These are phyloP conservation scores for Lutjanus argentimaculatus DNA, from an alignment of 2,797 vertebrate genomes.

Conservation along the genomic window DNA sequence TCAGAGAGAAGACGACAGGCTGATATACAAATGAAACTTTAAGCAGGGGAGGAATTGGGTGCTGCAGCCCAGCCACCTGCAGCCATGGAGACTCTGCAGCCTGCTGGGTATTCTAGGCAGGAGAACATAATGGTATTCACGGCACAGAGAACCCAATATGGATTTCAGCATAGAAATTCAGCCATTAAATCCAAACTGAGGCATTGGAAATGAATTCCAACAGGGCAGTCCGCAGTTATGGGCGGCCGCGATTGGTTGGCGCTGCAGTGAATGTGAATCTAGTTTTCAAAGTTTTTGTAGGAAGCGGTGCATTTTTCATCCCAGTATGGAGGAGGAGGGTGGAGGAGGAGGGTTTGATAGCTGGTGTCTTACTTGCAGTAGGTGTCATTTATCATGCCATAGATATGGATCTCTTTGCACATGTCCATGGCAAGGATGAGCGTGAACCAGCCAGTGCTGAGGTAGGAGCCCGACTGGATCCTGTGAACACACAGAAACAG, in stretches of 20 bases:
- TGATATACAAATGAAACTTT: constrained; percentile 32
- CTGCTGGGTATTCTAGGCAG: constrained; percentile 57
- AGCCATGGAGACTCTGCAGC: constrained; percentile 36
- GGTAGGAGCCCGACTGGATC: constrained; percentile 97
- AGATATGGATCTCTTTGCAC: constrained; percentile 96
- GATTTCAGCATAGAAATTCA: constrained; percentile 70
- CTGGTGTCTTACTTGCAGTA: constrained; percentile 95
- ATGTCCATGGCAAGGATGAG: constrained; percentile 99
- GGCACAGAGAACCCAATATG: constrained; percentile 62
- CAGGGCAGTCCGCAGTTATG: constrained; percentile 26
- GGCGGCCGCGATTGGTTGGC: constrained; percentile 36
- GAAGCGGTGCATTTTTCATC: constrained; percentile 44
- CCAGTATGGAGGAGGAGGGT: background rate
- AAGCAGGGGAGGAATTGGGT: constrained; percentile 32
- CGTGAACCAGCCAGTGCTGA: constrained; percentile 99
- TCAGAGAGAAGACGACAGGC: constrained; percentile 40
- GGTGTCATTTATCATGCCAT: constrained; percentile 99
- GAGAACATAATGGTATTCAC: constrained; percentile 64
- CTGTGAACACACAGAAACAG: constrained; percentile 84
- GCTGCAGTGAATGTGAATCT: constrained; percentile 52
- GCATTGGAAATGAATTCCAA: constrained; percentile 59
- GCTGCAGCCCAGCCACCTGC: constrained; percentile 41
- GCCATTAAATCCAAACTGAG: constrained; percentile 69
- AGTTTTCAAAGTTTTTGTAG: constrained; percentile 42
- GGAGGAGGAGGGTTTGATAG: background rate